Conservation (phyloP, 2,888 invertebrate species). For the Agrotis clavis region DNA sequence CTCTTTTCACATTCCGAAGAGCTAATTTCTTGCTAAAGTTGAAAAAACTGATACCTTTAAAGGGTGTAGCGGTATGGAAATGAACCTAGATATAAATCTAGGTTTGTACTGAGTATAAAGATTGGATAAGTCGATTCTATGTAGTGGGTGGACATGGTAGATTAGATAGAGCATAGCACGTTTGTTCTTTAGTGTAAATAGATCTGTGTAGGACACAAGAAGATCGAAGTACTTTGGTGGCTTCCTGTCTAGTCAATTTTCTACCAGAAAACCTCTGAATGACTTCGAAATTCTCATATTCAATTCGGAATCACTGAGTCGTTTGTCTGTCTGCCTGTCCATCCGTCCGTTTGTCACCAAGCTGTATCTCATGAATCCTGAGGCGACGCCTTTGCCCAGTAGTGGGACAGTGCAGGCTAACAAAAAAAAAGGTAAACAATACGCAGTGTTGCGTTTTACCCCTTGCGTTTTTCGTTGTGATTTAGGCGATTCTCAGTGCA, state of each 20-base stretch:
- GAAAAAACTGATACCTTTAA: background rate
- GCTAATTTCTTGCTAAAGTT: background rate
- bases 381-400: too few relatives aligned
- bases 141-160: conserved; percentile 43
- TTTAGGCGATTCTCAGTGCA: too few relatives aligned
- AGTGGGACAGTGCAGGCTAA: too few relatives aligned
- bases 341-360: too few relatives aligned
- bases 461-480: too few relatives aligned
- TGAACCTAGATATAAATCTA: conserved; percentile 1
- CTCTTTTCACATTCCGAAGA: background rate
- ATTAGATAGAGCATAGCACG: conserved; percentile 33
- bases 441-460: too few relatives aligned
- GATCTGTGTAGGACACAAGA: background rate
- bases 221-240: background rate
- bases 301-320: too few relatives aligned
- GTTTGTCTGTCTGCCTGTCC: too few relatives aligned
- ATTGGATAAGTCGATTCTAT: background rate
- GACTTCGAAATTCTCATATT: too few relatives aligned
- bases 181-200: conserved; percentile 36
- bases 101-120: conserved; percentile 12
- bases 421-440: too few relatives aligned
- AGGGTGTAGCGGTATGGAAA: background rate
- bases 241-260: background rate
- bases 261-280: too few relatives aligned
- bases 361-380: too few relatives aligned